Evolutionary conservation across 2,113 vertebrate genomes (phyloP).

Genomic region (Eulemur rufifrons): DNA sequence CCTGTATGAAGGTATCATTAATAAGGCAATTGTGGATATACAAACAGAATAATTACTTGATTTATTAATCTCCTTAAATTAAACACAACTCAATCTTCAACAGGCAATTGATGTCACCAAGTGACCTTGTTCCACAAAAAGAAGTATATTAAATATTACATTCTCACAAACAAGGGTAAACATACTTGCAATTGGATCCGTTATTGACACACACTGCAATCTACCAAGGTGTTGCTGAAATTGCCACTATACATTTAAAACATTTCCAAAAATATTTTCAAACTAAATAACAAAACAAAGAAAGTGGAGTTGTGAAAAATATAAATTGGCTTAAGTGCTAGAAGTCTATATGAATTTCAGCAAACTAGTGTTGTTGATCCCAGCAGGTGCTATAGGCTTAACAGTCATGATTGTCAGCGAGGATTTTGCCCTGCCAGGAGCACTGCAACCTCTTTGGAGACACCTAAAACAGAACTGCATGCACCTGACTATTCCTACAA

Average conservation of each 20-base stretch:
- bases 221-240: not conserved
- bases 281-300: slow-evolving; percentile 54
- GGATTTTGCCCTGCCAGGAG: not conserved
- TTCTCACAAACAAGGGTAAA: not conserved
- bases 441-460: not conserved
- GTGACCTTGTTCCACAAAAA: not conserved
- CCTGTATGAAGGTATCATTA: not conserved
- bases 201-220: not conserved
- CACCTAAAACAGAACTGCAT: not conserved
- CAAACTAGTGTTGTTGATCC: not conserved
- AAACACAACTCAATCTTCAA: not conserved
- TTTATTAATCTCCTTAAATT: slow-evolving; percentile 22
- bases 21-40: not conserved
- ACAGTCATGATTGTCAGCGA: not conserved
- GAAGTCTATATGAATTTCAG: not conserved
- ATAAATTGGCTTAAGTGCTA: not conserved
- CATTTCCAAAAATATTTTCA: slow-evolving; percentile 42
- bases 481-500: not conserved
- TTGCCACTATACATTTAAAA: slow-evolving; percentile 25
- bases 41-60: slow-evolving; percentile 22
- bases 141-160: not conserved
- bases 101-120: not conserved
- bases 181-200: not conserved
- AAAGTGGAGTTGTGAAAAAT: not conserved
- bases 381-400: not conserved